Percentiles rank a stretch among this genome's conserved stretches.
These are phyloP conservation scores for Mythimna vitellina DNA, from an alignment of 2,888 invertebrate species.

Conservation along the genomic window DNA sequence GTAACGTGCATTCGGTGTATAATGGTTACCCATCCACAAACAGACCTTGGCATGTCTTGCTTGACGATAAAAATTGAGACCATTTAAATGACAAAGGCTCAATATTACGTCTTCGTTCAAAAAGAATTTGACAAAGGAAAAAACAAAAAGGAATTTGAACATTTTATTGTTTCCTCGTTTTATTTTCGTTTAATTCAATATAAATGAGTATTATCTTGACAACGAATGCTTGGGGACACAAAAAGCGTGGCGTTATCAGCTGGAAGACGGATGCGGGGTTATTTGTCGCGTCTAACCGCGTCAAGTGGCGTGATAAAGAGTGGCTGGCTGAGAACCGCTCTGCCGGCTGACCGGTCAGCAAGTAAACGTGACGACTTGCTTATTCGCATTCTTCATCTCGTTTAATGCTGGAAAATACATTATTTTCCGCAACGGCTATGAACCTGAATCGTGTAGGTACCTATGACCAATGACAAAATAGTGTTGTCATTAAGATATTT, in stretches of 20 bases:
- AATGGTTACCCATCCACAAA: background rate
- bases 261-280: slow-evolving; percentile 52
- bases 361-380: slow-evolving; percentile 15
- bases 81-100: background rate
- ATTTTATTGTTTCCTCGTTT: slow-evolving; percentile 42
- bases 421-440: too few relatives aligned
- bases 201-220: slow-evolving; percentile 58
- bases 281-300: slow-evolving; percentile 51
- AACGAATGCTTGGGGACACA: slow-evolving; percentile 47
- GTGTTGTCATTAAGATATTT: background rate
- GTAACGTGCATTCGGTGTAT: background rate
- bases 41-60: background rate
- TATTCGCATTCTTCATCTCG: slow-evolving; percentile 24
- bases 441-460: background rate
- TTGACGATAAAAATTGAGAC: background rate
- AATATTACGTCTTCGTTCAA: slow-evolving; percentile 27
- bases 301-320: slow-evolving; percentile 41
- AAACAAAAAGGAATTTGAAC: slow-evolving; percentile 36
- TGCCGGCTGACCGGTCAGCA: slow-evolving; percentile 24
- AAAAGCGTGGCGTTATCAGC: slow-evolving; percentile 61
- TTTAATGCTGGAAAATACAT: background rate
- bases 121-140: slow-evolving; percentile 19
- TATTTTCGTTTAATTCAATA: slow-evolving; percentile 56
- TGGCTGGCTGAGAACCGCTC: slow-evolving; percentile 21
- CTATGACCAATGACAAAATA: background rate